Evolutionary conservation across 2,888 invertebrate species (phyloP).

Genomic region (Chaetogeoica ovagalla): DNA sequence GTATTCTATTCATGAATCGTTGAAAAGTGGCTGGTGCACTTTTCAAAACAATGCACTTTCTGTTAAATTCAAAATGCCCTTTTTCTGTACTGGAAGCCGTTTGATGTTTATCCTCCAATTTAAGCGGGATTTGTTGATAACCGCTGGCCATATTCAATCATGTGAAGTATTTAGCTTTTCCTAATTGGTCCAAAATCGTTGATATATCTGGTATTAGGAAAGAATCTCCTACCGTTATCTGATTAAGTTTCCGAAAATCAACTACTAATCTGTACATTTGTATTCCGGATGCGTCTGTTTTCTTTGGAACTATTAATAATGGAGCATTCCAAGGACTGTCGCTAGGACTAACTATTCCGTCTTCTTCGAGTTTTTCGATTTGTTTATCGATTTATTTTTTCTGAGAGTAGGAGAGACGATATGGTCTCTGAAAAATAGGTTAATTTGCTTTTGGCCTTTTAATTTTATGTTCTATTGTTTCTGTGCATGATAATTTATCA

Average conservation of each 20-base stretch:
- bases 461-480: background rate
- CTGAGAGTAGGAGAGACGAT: background rate
- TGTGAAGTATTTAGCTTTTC: background rate
- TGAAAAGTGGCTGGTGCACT: slow-evolving; percentile 52
- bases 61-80: background rate
- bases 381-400: background rate
- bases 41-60: slow-evolving; percentile 53
- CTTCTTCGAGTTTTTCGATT: background rate
- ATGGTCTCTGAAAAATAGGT: background rate
- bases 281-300: background rate
- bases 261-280: background rate
- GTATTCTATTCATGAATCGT: slow-evolving; percentile 49
- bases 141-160: no score
- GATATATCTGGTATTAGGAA: background rate
- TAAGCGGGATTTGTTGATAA: background rate
- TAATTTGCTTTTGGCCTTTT: background rate
- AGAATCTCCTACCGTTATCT: background rate
- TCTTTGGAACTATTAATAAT: background rate
- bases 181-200: background rate
- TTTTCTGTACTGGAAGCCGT: background rate
- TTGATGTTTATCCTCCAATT: background rate
- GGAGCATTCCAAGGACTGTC: background rate
- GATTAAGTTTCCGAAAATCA: background rate
- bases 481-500: background rate
- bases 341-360: background rate